Evolutionary conservation across 1,140 invertebrate genomes (phyloP), one percentile per base, ranked within the genome.

Genomic region (Diachasma alloeum): DNA sequence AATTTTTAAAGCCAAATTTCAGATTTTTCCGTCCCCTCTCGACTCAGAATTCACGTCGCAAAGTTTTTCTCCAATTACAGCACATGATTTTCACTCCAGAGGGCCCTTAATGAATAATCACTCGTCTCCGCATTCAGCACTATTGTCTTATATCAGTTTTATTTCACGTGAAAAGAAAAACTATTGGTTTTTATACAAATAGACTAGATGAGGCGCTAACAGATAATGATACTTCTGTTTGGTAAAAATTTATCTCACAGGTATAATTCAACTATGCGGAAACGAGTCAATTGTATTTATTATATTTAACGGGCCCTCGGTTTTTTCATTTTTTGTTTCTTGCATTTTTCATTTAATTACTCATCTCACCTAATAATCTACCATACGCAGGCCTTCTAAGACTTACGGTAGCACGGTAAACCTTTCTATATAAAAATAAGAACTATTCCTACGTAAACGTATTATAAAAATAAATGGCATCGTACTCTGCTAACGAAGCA

Each of bases 381-480:
- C 83, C 83, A 77, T 87, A 86, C 85, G 87, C 88, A 90, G 89
- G 87, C 88, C 88, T 89, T 42, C 87, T 89, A 89, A 89, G 87
- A 89, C 87, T 89, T 89, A 88, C 87, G 85, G 80, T 89, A 89
- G 87, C 88, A 89, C 85, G 86, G 85, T 90, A 90, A 90, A 90
- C 85, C 87, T 89, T 53, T 68, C 88, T 90, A 90, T 90, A 90
- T 89, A 90, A 90, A 90, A 90, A 90, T 90, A 90, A 90, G 82
- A 88, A 87, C 88, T 90, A 90, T 90, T 80, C 75, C 89, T 90
- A 90, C 89, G 84, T 89, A 89, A 89, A 89, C 87, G 86, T 87
- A 89, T 89, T 89, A 89, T 82, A 89, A 89, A 89, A 89, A 89
- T 89, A 89, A 89, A 89, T 89, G 86, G 87, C 87, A 86, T 88